Percentiles rank a stretch among this genome's conserved stretches.
phyloP scores from a whole-genome alignment of 2,113 vertebrate genomes.

The Nematolebias whitei region DNA sequence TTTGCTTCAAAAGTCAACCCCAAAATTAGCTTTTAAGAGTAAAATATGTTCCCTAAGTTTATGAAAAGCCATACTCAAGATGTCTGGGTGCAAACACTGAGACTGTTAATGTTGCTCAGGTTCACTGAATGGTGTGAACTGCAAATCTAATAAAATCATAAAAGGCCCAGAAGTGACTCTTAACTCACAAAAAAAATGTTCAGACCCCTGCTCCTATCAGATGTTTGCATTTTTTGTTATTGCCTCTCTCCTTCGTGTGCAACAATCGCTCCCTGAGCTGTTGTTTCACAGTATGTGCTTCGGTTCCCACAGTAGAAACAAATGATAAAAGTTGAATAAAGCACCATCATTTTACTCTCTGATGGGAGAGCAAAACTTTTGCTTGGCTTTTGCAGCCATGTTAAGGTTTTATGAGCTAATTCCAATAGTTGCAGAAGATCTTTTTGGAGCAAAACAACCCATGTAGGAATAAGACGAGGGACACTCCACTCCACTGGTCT shows the following conservation, averaged over 20 bases:
- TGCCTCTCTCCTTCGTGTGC: background rate
- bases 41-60: no score
- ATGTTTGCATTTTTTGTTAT: background rate
- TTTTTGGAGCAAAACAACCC: background rate
- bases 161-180: background rate
- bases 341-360: background rate
- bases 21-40: no score
- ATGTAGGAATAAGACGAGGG: conserved; percentile 1
- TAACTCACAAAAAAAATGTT: background rate
- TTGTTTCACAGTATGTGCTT: background rate
- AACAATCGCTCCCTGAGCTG: background rate
- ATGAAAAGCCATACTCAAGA: no score
- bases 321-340: background rate
- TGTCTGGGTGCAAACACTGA: background rate
- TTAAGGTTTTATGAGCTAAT: conserved; percentile 15
- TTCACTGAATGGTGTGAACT: background rate
- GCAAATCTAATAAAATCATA: background rate
- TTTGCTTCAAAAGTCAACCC: no score
- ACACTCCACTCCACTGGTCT: conserved; percentile 23
- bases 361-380: background rate
- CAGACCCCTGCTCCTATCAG: background rate
- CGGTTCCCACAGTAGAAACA: no score
- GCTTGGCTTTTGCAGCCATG: background rate
- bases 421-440: conserved; percentile 15
- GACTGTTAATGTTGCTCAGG: background rate